A percentile compares a stretch with the other conserved stretches of the same genome.
Evolutionary conservation across 2,888 invertebrate species (phyloP).

Genomic region (Sepiola atlantica): DNA sequence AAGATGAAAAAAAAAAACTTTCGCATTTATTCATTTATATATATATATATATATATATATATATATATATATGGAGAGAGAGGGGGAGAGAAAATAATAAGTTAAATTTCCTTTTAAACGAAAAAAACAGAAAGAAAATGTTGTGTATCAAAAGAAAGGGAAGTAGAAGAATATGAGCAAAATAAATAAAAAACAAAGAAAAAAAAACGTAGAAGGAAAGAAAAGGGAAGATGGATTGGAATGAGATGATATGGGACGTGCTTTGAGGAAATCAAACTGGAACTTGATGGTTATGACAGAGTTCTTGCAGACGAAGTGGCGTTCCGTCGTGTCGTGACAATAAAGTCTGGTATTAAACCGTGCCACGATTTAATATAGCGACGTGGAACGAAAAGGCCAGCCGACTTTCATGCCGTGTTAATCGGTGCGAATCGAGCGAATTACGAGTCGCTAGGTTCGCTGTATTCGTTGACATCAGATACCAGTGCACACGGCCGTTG

Average conservation of each 20-base stretch:
- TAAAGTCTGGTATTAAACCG: neutral
- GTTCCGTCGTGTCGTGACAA: conserved; percentile 32
- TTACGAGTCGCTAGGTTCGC: neutral
- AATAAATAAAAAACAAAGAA: neutral
- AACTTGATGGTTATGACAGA: neutral
- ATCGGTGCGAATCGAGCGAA: conserved; percentile 32
- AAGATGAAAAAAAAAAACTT: too few species aligned
- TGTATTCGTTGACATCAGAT: neutral
- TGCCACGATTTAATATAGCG: neutral
- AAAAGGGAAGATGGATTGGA: neutral
- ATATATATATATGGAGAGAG: too few species aligned
- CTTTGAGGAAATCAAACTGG: neutral
- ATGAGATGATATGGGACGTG: neutral
- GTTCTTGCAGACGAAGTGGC: conserved; percentile 16
- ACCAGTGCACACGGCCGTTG: neutral
- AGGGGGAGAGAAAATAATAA: too few species aligned
- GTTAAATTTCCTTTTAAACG: too few species aligned
- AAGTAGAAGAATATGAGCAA: too few species aligned
- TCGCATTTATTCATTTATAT: too few species aligned
- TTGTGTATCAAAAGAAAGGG: too few species aligned
- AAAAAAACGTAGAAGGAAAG: neutral
- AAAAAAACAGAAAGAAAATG: too few species aligned
- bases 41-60: too few species aligned
- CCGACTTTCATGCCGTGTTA: neutral
- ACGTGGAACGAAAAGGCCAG: neutral